Percentiles rank a stretch among this genome's conserved stretches.
Evolutionary conservation across 2,797 vertebrate genomes (phyloP).

Genomic region (Hemibagrus guttatus): DNA sequence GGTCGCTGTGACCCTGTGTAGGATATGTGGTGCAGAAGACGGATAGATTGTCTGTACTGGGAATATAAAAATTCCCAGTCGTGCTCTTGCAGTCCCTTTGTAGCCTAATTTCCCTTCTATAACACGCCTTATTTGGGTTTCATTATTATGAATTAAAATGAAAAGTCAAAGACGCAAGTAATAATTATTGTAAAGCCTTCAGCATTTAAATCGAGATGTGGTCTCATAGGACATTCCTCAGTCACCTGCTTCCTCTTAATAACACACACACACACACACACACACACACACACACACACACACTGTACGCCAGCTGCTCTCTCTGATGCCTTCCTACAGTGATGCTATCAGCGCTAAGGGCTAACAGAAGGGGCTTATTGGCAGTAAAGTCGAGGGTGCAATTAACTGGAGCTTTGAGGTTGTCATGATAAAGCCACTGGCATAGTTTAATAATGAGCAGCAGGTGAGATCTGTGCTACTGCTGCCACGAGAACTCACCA

Average conservation of each 20-base stretch:
- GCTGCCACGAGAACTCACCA: not conserved
- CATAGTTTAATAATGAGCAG: conserved; percentile 22
- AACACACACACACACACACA: conserved; percentile 62
- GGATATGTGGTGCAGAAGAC: no score
- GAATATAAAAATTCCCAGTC: not conserved
- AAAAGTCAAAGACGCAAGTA: not conserved
- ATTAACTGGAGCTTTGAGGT: conserved; percentile 49
- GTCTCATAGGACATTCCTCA: conserved; percentile 61
- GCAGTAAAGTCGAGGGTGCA: conserved; percentile 56
- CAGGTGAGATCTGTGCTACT: conserved; percentile 1
- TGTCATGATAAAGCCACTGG: conserved; percentile 46
- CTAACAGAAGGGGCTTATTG: conserved; percentile 64
- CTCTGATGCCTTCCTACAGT: conserved; percentile 65
- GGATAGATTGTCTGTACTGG: not conserved
- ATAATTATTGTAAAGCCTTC: conserved; percentile 26
- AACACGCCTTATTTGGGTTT: not conserved
- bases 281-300: conserved; percentile 57
- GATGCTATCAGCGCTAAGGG: conserved; percentile 66
- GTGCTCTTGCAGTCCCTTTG: not conserved
- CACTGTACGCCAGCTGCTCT: conserved; percentile 75
- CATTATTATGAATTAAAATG: not conserved
- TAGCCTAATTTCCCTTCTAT: not conserved
- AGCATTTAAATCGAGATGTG: conserved; percentile 29
- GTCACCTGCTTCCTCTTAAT: conserved; percentile 76
- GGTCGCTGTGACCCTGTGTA: no score